phyloP scores from a whole-genome alignment of 2,113 vertebrate species.

The Raja brachyura region DNA sequence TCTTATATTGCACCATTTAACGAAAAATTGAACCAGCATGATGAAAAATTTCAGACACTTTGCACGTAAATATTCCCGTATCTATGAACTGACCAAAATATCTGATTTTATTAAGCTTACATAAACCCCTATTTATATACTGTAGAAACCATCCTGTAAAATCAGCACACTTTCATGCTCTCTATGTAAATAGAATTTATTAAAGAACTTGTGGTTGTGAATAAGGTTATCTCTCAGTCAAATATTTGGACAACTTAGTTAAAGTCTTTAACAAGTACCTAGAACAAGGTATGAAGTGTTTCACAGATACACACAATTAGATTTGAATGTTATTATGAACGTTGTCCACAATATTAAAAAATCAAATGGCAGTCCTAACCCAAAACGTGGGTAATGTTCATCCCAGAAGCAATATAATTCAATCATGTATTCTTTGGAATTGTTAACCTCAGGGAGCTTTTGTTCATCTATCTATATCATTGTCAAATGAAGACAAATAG shows the following conservation, averaged over 20 bases:
- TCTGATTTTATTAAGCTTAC: slow-evolving; percentile 6
- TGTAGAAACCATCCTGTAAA: background rate
- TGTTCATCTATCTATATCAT: slow-evolving; percentile 21
- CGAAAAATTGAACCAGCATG: background rate
- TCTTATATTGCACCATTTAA: no score
- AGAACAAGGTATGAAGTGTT: background rate
- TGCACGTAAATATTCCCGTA: background rate
- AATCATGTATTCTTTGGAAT: background rate
- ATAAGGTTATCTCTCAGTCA: background rate
- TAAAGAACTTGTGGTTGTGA: background rate
- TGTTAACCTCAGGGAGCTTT: slow-evolving; percentile 2
- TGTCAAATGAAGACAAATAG: slow-evolving; percentile 31
- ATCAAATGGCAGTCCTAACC: background rate
- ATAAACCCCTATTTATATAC: background rate
- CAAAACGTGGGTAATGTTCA: no score
- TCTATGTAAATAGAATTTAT: background rate
- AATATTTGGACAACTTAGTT: slow-evolving; percentile 16
- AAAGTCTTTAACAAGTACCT: background rate
- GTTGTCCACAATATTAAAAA: background rate
- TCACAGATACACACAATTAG: background rate
- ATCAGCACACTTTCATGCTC: background rate
- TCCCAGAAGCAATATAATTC: background rate
- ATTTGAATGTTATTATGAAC: background rate
- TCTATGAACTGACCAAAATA: background rate
- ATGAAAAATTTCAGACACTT: background rate